These are phyloP conservation scores for Tipula lateralis DNA, from an alignment of 2,888 invertebrate species.

Conservation along the genomic window DNA sequence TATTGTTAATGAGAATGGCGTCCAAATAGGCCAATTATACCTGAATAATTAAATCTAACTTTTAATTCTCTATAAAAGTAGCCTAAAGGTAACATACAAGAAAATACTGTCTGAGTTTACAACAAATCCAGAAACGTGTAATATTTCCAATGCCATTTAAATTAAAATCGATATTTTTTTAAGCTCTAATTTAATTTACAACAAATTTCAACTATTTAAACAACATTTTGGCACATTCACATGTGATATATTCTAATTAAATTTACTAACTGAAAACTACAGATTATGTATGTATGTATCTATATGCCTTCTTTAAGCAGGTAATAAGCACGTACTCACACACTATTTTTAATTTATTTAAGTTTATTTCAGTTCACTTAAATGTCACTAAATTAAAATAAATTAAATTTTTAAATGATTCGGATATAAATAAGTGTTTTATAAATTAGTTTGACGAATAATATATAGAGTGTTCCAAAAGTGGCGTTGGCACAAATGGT, in stretches of 20 bases:
- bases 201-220: neutral
- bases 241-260: neutral
- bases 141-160: neutral
- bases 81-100: no score
- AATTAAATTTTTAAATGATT: neutral
- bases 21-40: no score
- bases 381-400: constrained; percentile 12
- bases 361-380: neutral
- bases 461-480: no score
- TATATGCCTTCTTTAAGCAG: no score
- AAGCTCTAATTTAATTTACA: neutral
- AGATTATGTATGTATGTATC: neutral
- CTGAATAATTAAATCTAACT: no score
- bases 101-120: neutral
- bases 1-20: no score
- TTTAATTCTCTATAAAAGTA: no score
- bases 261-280: neutral
- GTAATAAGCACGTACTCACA: neutral
- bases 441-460: no score
- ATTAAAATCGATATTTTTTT: neutral
- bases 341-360: neutral
- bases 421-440: neutral
- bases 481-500: no score
- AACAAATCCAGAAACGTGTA: neutral
- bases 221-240: neutral